Conservation (phyloP, 2,113 vertebrate genomes). For the Elephantulus edwardii region DNA sequence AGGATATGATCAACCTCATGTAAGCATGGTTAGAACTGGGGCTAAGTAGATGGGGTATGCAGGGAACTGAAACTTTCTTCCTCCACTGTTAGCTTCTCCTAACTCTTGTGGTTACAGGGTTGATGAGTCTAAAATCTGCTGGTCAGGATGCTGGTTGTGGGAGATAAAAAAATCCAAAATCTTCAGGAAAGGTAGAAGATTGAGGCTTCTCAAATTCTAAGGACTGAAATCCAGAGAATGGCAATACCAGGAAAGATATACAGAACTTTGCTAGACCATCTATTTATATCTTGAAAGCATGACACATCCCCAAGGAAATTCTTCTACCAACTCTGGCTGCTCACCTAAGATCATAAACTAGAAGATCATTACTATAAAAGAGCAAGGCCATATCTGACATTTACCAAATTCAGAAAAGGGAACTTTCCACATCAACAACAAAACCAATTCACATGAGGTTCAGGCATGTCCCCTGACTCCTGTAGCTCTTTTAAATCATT, state of each 20-base stretch:
- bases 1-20: too few species aligned
- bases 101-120: not conserved
- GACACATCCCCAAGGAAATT: not conserved
- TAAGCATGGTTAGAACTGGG: too few species aligned
- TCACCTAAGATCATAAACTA: not conserved
- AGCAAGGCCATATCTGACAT: too few species aligned
- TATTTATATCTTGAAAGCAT: not conserved
- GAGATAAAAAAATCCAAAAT: not conserved
- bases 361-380: not conserved
- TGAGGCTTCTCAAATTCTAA: not conserved
- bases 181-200: not conserved
- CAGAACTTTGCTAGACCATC: not conserved
- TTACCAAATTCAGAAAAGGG: too few species aligned
- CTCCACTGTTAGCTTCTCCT: too few species aligned
- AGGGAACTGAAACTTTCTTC: too few species aligned
- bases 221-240: not conserved
- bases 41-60: too few species aligned
- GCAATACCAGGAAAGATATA: not conserved
- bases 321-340: not conserved
- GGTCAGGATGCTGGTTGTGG: not conserved
- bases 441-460: too few species aligned
- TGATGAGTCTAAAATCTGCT: not conserved
- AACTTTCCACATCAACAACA: too few species aligned
- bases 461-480: too few species aligned
- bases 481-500: too few species aligned